These are phyloP conservation scores for Pocillopora damicornis DNA, from an alignment of 64 coral and sea anemone species.

Conservation along the genomic window DNA sequence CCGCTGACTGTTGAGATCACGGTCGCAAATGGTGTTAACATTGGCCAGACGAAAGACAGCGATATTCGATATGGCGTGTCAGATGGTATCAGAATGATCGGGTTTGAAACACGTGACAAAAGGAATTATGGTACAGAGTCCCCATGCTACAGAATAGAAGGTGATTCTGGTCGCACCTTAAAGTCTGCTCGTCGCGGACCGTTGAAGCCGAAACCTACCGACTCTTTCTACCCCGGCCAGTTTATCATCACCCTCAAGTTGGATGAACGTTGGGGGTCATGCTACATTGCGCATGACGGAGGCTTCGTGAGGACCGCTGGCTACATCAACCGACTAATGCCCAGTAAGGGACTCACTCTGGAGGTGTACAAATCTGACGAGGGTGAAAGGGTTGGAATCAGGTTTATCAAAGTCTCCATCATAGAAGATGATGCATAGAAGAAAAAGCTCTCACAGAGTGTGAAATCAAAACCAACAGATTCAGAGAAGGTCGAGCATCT, in stretches of 20 bases:
- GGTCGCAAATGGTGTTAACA: conserved; percentile 20
- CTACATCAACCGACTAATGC: conserved; percentile 16
- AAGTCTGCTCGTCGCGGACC: background rate
- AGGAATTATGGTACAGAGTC: background rate
- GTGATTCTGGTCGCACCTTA: background rate
- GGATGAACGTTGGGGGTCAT: conserved; percentile 21
- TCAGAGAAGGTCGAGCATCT: too few relatives aligned
- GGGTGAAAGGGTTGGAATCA: conserved; percentile 9
- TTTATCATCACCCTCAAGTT: conserved; percentile 28
- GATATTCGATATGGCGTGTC: conserved; percentile 25
- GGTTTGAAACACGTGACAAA: background rate
- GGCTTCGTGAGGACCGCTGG: conserved; percentile 6
- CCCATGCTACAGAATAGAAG: background rate
- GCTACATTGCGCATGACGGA: conserved; percentile 29
- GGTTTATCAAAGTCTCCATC: conserved; percentile 14
- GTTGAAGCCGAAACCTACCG: background rate
- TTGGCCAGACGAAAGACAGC: conserved; percentile 2
- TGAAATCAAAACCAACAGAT: too few relatives aligned
- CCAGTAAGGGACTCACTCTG: background rate
- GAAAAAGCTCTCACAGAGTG: too few relatives aligned
- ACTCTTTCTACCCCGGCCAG: conserved; percentile 25
- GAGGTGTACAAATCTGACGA: conserved; percentile 5
- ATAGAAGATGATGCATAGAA: background rate
- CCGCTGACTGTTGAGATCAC: conserved; percentile 18
- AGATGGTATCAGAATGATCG: conserved; percentile 13